phyloP scores from a whole-genome alignment of 2,888 invertebrate species.

The Monoplex corrugatus region DNA sequence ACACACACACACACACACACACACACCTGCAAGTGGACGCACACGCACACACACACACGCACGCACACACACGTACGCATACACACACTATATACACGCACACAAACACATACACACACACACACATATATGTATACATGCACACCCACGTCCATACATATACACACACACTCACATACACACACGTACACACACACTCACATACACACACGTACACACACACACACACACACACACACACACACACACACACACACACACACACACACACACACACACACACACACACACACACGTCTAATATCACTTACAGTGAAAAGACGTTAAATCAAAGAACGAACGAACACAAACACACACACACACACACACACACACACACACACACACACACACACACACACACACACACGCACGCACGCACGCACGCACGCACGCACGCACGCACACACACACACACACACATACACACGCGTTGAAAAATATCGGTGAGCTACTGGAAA shows the following conservation, averaged over 20 bases:
- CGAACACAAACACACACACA: neutral
- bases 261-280: conserved; percentile 10
- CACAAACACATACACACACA: too few relatives aligned
- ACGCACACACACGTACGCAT: too few relatives aligned
- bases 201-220: neutral
- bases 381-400: neutral
- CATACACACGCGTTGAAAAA: neutral
- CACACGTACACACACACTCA: neutral
- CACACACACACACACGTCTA: neutral
- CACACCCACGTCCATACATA: too few relatives aligned
- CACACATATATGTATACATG: too few relatives aligned
- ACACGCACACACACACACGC: too few relatives aligned
- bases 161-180: too few relatives aligned
- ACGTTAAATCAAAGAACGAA: too few relatives aligned
- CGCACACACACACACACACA: neutral
- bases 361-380: neutral
- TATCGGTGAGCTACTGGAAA: too few relatives aligned
- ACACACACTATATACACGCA: too few relatives aligned
- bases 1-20: too few relatives aligned
- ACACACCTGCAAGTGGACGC: too few relatives aligned
- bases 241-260: neutral
- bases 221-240: neutral
- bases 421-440: neutral
- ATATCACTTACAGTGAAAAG: neutral
- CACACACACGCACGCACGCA: neutral